Evolutionary conservation across 2,888 invertebrate genomes (phyloP), one percentile per base, ranked within the genome.

Genomic region (Colletes collaris): DNA sequence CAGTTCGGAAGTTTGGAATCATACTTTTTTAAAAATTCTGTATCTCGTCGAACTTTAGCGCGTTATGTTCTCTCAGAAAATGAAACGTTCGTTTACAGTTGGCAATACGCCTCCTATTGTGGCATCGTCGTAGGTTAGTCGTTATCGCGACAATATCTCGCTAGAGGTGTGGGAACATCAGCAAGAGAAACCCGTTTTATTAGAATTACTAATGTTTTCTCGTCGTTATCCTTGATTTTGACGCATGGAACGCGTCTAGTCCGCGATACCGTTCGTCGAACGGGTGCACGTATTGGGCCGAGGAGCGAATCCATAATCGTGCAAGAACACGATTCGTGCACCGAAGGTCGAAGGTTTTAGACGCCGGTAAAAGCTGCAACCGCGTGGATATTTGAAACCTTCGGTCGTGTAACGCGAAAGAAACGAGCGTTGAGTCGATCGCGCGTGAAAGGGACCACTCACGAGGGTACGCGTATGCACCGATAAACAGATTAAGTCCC

Each of bases 321-420:
- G 35, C n/a, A 46, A 16, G 77, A 77, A 78, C 68, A 74, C 55
- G 73, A 78, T 76, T 66, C 76, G 60, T 55, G 65, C 44, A 55
- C 19, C 62, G 76, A 79, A 79, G 79, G 79, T 76, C 67, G 56
- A 37, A 37, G 58, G 50, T 78, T 73, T 73, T 78, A 70, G 53
- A 63, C 52, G 53, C 40, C 40, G 64, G 46, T 64, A 64, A 59
- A 67, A 67, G 70, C 27, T 46, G 53, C 52, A 19, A n/a, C 7
- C 40, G 59, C 6, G 27, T 19, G 49, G 79, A 79, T 50, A 79
- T 72, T 71, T 19, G 75, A 81, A 66, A 79, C 75, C 79, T 59
- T 67, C 49, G n/a, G 37, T 49, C 46, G 68, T 59, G 66, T 60
- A 27, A 27, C 64, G 59, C 46, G 56, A 68, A 72, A 79, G 72